Conservation (phyloP, 37 sponge, comb jelly and placozoan species). For the Theonella swinhoei region DNA sequence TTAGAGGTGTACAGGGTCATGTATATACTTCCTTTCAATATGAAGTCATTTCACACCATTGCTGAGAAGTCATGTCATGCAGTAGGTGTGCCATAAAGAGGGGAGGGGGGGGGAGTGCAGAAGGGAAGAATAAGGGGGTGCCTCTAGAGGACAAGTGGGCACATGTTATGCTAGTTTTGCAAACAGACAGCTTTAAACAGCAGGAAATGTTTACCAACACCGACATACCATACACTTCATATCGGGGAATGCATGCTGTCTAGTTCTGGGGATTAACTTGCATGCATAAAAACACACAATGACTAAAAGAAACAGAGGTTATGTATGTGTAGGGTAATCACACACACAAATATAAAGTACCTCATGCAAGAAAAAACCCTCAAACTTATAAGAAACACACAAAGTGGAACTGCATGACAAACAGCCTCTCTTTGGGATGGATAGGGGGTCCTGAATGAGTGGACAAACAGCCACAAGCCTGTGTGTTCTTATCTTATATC, state of each 20-base stretch:
- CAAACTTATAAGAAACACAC: too few species aligned
- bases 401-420: too few species aligned
- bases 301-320: neutral
- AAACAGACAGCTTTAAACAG: neutral
- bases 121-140: neutral
- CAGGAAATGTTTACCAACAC: neutral
- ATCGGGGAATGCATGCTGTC: neutral
- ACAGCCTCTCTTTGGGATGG: too few species aligned
- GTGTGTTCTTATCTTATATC: too few species aligned
- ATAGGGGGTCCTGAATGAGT: too few species aligned
- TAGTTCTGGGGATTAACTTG: neutral
- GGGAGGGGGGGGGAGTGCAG: neutral
- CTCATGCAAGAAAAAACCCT: too few species aligned
- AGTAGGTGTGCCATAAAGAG: neutral
- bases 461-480: too few species aligned
- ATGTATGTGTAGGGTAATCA: neutral
- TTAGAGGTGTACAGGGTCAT: neutral
- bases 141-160: neutral
- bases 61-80: neutral
- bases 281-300: neutral
- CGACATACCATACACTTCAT: too few species aligned
- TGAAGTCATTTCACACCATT: neutral
- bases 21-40: neutral
- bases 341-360: neutral
- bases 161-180: neutral